Percentiles rank a stretch among this genome's conserved stretches.
Conservation (phyloP, 2,888 invertebrate genomes). For the Imbricaverruca yamaguchii region DNA sequence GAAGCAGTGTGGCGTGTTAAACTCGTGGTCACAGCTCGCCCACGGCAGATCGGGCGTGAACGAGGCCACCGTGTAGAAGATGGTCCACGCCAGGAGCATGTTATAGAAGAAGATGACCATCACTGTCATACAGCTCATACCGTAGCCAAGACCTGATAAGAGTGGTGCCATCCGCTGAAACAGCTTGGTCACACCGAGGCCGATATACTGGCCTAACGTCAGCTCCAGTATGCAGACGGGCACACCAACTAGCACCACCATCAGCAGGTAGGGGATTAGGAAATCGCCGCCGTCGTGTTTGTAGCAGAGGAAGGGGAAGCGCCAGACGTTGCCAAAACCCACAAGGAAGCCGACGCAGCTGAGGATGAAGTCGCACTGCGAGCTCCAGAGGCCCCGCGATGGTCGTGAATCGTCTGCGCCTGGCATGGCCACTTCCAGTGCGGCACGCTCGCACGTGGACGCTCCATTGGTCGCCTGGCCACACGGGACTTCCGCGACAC, state of each 20-base stretch:
- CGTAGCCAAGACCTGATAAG: slow-evolving; percentile 32
- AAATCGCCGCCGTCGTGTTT: slow-evolving; percentile 73
- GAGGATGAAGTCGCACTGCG: slow-evolving; percentile 54
- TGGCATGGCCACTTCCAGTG: too few relatives aligned
- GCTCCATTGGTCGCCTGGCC: too few relatives aligned
- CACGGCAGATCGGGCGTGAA: slow-evolving; percentile 51
- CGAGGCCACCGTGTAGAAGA: slow-evolving; percentile 61
- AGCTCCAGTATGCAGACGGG: slow-evolving; percentile 78
- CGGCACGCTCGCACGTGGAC: too few relatives aligned
- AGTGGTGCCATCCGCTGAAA: slow-evolving; percentile 27
- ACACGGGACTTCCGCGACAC: too few relatives aligned
- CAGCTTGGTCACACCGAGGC: slow-evolving; percentile 57
- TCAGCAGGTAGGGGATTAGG: slow-evolving; percentile 70
- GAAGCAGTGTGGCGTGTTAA: slow-evolving; percentile 37
- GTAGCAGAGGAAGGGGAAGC: slow-evolving; percentile 66
- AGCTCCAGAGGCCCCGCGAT: slow-evolving; percentile 26
- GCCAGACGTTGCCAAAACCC: slow-evolving; percentile 66
- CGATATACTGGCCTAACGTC: slow-evolving; percentile 76
- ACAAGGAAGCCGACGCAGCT: slow-evolving; percentile 64
- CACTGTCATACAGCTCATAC: slow-evolving; percentile 24
- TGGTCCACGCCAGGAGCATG: slow-evolving; percentile 55
- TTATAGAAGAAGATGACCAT: slow-evolving; percentile 32
- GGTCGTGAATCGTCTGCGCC: too few relatives aligned
- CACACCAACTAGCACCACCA: slow-evolving; percentile 70
- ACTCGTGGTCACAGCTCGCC: slow-evolving; percentile 60